A percentile compares a stretch with the other conserved stretches of the same genome.
Evolutionary conservation across 53 echinoderm and acorn worm genomes (phyloP).

Genomic region (Zoroaster sp.): DNA sequence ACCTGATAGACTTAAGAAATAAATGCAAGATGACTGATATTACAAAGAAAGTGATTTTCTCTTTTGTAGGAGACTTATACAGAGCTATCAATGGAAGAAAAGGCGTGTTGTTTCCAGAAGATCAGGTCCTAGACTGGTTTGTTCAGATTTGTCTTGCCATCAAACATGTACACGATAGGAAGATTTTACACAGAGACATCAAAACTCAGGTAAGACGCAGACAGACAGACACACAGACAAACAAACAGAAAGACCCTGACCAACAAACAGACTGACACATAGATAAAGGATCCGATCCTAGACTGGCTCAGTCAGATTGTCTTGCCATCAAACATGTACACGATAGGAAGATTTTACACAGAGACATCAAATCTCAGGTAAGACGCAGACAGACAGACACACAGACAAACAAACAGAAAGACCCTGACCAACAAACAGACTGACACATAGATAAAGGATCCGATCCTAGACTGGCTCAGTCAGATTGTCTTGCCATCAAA

Average conservation of each 20-base stretch:
- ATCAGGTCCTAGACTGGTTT: slow-evolving; percentile 96
- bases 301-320: slow-evolving; percentile 98
- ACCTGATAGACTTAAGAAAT: no score
- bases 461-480: slow-evolving; percentile 85
- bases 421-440: no score
- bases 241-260: background rate
- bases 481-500: slow-evolving; percentile 93
- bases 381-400: background rate
- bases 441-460: no score
- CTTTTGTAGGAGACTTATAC: slow-evolving; percentile 76
- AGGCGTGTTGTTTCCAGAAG: slow-evolving; percentile 85
- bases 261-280: no score
- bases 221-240: background rate
- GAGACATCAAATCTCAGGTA: slow-evolving; percentile 98
- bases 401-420: background rate
- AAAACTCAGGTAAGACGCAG: slow-evolving; percentile 84
- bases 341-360: slow-evolving; percentile 92
- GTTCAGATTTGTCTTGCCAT: slow-evolving; percentile 97
- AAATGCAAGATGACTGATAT: background rate
- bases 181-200: slow-evolving; percentile 97
- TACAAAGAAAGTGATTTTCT: background rate
- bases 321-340: slow-evolving; percentile 93
- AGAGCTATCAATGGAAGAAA: slow-evolving; percentile 81
- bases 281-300: slow-evolving; percentile 9
- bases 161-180: slow-evolving; percentile 96